Evolutionary conservation across 2,888 invertebrate genomes (phyloP).

Genomic region (Alloscopus bannaensis): DNA sequence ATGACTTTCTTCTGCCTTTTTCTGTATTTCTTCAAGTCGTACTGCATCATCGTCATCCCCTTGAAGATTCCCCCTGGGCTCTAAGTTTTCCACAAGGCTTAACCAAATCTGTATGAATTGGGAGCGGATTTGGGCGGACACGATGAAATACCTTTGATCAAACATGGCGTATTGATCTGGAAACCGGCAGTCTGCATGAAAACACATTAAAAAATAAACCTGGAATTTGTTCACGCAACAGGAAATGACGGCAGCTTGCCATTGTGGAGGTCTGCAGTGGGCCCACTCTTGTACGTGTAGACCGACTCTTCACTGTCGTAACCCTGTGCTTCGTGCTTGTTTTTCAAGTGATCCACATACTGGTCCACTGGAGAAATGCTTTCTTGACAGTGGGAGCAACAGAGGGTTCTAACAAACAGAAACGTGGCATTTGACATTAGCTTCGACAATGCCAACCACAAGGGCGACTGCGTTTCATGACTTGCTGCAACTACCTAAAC

Average conservation of each 20-base stretch:
- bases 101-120: slow-evolving; percentile 40
- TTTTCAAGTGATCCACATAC: slow-evolving; percentile 39
- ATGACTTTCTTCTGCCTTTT: slow-evolving; percentile 18
- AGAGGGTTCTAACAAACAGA: slow-evolving; percentile 19
- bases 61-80: not conserved
- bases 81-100: slow-evolving; percentile 27
- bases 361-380: slow-evolving; percentile 37
- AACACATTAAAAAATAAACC: slow-evolving; percentile 7
- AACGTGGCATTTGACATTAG: not conserved
- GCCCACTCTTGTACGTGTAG: slow-evolving; percentile 24
- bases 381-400: slow-evolving; percentile 51
- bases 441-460: too few relatives aligned
- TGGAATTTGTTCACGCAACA: not conserved
- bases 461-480: not conserved
- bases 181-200: slow-evolving; percentile 26
- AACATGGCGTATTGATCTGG: slow-evolving; percentile 42
- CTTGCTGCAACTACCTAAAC: slow-evolving; percentile 14
- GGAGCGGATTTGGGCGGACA: slow-evolving; percentile 43
- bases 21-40: slow-evolving; percentile 10
- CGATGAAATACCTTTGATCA: slow-evolving; percentile 45
- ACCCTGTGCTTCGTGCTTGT: slow-evolving; percentile 36
- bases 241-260: slow-evolving; percentile 15
- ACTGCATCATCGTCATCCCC: not conserved
- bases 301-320: slow-evolving; percentile 28
- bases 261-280: slow-evolving; percentile 21